These are phyloP conservation scores for Hemichromis elongatus DNA, from an alignment of 2,113 vertebrate species.

Conservation along the genomic window DNA sequence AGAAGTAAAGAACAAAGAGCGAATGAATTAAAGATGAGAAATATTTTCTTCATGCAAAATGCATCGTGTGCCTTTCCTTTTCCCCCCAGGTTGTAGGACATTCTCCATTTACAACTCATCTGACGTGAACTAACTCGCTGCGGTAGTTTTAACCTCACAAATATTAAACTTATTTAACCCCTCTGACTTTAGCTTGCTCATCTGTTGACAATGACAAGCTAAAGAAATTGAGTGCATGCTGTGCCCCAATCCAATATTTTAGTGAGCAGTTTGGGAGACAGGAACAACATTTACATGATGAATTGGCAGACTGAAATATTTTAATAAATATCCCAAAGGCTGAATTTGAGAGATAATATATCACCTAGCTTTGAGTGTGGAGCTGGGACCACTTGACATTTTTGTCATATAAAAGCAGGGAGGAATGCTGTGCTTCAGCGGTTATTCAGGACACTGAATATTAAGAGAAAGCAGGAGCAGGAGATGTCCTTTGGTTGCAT, in stretches of 20 bases:
- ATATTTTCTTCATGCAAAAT: background rate
- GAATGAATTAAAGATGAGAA: background rate
- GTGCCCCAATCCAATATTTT: conserved; percentile 12
- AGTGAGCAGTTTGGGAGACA: background rate
- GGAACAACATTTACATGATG: conserved; percentile 44
- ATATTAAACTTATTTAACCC: background rate
- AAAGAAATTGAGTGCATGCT: background rate
- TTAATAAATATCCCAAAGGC: conserved; percentile 52
- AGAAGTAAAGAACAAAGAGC: background rate
- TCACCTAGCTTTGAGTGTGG: conserved; percentile 33
- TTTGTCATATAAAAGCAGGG: conserved; percentile 39
- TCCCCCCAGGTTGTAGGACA: background rate
- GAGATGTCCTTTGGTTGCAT: conserved; percentile 19
- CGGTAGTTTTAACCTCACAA: background rate
- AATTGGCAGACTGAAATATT: conserved; percentile 40
- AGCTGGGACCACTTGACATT: conserved; percentile 50
- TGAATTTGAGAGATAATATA: conserved; percentile 45
- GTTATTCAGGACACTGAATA: conserved; percentile 49
- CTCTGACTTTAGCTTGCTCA: background rate
- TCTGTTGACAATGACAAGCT: conserved; percentile 1
- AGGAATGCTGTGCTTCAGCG: conserved; percentile 36
- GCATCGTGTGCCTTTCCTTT: background rate
- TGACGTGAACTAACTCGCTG: background rate
- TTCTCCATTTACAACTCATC: background rate
- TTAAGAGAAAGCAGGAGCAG: conserved; percentile 12